Evolutionary conservation across 2,113 vertebrate genomes (phyloP).

Genomic region (Xenopus borealis): DNA sequence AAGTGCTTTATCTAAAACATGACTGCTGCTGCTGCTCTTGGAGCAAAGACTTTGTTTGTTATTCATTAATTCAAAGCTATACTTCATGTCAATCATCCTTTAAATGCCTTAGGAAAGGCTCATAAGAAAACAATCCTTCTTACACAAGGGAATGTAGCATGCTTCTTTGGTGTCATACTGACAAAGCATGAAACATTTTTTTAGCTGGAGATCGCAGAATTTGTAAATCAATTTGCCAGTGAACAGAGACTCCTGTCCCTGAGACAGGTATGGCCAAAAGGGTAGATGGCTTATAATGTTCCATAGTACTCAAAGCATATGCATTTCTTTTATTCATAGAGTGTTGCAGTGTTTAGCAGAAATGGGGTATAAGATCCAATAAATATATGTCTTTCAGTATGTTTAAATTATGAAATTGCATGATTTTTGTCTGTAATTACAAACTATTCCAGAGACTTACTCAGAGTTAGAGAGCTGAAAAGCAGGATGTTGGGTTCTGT

Average conservation of each 20-base stretch:
- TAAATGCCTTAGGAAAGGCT: conserved; percentile 54
- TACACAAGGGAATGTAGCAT: conserved; percentile 45
- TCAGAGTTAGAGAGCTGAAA: no score
- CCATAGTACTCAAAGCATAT: conserved; percentile 18
- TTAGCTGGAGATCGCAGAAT: conserved; percentile 35
- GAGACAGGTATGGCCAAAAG: conserved; percentile 38
- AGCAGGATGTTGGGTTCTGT: no score
- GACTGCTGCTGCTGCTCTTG: neutral
- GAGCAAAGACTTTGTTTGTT: conserved; percentile 36
- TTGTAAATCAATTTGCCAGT: conserved; percentile 42
- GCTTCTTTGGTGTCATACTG: conserved; percentile 47
- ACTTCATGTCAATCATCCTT: conserved; percentile 55
- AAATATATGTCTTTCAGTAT: neutral
- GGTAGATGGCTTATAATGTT: conserved; percentile 16
- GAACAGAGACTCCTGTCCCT: conserved; percentile 39
- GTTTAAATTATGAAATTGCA: no score
- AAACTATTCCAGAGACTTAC: no score
- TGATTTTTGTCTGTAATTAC: no score
- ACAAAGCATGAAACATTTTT: conserved; percentile 45
- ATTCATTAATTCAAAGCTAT: conserved; percentile 51
- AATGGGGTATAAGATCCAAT: neutral
- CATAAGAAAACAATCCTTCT: conserved; percentile 53
- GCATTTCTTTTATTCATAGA: conserved; percentile 24
- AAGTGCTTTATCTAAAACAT: conserved; percentile 42
- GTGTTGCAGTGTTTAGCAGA: neutral